A percentile compares a stretch with the other conserved stretches of the same genome.
Evolutionary conservation across 2,888 invertebrate species (phyloP).

Genomic region (Pediacus dermestoides): DNA sequence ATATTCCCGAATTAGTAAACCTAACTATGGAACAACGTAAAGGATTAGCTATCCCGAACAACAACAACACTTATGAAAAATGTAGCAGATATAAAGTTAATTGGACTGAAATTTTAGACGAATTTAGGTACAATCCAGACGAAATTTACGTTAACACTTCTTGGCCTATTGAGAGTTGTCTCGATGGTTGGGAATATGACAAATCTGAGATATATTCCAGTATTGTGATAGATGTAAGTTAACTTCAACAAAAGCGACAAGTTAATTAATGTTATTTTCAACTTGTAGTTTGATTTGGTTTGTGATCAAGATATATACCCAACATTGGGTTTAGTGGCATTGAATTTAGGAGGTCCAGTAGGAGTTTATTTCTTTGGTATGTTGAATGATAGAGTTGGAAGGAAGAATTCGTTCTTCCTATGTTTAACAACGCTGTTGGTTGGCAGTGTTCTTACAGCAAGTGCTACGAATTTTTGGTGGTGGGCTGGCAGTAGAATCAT

Average conservation of each 20-base stretch:
- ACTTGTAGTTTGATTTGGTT: conserved; percentile 84
- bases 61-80: conserved; percentile 59
- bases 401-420: conserved; percentile 80
- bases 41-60: conserved; percentile 62
- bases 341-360: conserved; percentile 85
- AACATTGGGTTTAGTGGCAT: conserved; percentile 77
- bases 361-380: conserved; percentile 86
- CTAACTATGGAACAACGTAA: conserved; percentile 58
- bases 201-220: conserved; percentile 67
- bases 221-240: conserved; percentile 77
- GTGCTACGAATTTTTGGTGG: conserved; percentile 74
- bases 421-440: conserved; percentile 77
- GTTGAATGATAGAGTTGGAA: conserved; percentile 82
- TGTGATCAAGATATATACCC: conserved; percentile 85
- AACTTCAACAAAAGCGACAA: conserved; percentile 2
- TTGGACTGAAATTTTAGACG: conserved; percentile 59
- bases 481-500: conserved; percentile 78
- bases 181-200: conserved; percentile 78
- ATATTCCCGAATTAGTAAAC: conserved; percentile 63
- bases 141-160: conserved; percentile 49
- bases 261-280: conserved; percentile 15
- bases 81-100: conserved; percentile 59
- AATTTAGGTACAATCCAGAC: conserved; percentile 33
- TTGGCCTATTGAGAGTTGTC: conserved; percentile 66
- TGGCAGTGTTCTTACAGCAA: conserved; percentile 77